These are phyloP conservation scores for Scrobipalpa costella DNA, from an alignment of 2,888 invertebrate species.

Conservation along the genomic window DNA sequence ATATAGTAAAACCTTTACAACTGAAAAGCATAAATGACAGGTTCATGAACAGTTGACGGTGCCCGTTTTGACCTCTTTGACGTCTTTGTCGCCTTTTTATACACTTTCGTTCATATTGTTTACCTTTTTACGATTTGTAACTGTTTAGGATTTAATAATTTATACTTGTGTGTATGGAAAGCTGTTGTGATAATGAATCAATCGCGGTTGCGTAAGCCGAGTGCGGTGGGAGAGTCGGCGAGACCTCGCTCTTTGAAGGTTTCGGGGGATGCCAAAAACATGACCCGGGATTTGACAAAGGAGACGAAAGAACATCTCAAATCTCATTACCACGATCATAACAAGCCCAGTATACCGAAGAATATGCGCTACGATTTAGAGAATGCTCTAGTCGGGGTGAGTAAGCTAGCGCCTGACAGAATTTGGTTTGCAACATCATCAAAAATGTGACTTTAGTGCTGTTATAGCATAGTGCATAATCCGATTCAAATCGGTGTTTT, in stretches of 20 bases:
- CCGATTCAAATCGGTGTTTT: no score
- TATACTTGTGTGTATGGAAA: slow-evolving; percentile 20
- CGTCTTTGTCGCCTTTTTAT: slow-evolving; percentile 40
- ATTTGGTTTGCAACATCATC: background rate
- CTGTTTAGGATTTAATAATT: slow-evolving; percentile 23
- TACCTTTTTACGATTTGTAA: slow-evolving; percentile 43
- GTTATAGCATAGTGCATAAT: no score
- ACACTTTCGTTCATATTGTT: slow-evolving; percentile 43
- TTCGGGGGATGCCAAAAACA: slow-evolving; percentile 37
- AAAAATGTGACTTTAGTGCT: no score
- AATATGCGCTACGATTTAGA: slow-evolving; percentile 66
- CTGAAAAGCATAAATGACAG: background rate
- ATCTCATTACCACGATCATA: slow-evolving; percentile 36
- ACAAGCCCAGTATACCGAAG: slow-evolving; percentile 59
- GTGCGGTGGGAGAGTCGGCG: slow-evolving; percentile 29
- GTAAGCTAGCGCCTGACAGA: slow-evolving; percentile 37
- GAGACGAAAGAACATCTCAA: background rate
- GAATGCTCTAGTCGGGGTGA: slow-evolving; percentile 68
- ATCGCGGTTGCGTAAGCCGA: slow-evolving; percentile 42
- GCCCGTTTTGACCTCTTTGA: slow-evolving; percentile 43
- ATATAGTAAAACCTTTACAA: background rate
- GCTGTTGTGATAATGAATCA: slow-evolving; percentile 47
- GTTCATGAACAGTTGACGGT: slow-evolving; percentile 50
- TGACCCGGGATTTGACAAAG: background rate
- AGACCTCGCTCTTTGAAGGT: slow-evolving; percentile 37